A percentile compares a stretch with the other conserved stretches of the same genome.
These are phyloP conservation scores for Pandemis heparana DNA, from an alignment of 2,888 invertebrate genomes.

Conservation along the genomic window DNA sequence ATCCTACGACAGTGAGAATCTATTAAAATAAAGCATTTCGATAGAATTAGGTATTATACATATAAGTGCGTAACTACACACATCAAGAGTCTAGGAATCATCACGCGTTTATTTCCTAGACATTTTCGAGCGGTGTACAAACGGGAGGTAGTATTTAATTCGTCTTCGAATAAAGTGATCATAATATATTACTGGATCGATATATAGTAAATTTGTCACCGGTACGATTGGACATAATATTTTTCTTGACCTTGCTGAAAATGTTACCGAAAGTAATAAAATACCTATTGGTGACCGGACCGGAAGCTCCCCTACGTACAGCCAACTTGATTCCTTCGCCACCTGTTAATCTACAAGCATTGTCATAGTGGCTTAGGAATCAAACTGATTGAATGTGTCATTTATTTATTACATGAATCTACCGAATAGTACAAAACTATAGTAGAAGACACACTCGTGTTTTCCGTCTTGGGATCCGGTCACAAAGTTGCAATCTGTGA, in stretches of 20 bases:
- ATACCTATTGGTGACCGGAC: conserved; percentile 42
- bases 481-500: conserved; percentile 67
- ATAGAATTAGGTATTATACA: conserved; percentile 55
- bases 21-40: conserved; percentile 66
- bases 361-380: too few species aligned
- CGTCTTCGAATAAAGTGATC: conserved; percentile 22
- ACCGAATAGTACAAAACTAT: not conserved
- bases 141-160: conserved; percentile 43
- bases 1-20: conserved; percentile 64
- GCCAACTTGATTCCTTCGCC: too few species aligned
- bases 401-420: not conserved
- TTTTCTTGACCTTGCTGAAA: conserved; percentile 51
- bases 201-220: conserved; percentile 16
- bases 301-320: not conserved
- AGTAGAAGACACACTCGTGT: not conserved
- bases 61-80: conserved; percentile 51
- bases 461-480: conserved; percentile 41
- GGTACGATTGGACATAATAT: conserved; percentile 15
- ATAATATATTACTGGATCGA: conserved; percentile 22
- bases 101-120: not conserved
- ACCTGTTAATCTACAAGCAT: too few species aligned
- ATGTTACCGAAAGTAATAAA: conserved; percentile 54
- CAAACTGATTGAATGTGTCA: not conserved
- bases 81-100: not conserved
- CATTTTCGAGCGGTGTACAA: conserved; percentile 44